These are phyloP conservation scores for Lepidochitona cinerea DNA, from an alignment of 2,888 invertebrate species.

Conservation along the genomic window DNA sequence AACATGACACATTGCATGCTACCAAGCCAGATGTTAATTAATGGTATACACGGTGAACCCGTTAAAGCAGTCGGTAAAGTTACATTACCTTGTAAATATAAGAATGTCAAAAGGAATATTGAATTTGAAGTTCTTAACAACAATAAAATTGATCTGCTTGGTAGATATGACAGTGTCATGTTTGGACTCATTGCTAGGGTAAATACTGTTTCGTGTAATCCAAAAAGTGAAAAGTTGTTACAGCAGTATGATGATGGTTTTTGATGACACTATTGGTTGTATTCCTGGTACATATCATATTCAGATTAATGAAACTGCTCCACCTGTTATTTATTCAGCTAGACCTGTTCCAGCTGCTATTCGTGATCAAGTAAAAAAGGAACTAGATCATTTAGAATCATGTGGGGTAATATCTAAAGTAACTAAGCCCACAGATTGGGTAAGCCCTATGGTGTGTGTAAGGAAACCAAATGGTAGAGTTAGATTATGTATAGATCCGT, in stretches of 20 bases:
- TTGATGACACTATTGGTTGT: constrained; percentile 21
- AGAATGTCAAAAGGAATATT: too few relatives aligned
- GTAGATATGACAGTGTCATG: background rate
- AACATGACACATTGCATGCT: too few relatives aligned
- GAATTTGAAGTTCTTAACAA: background rate
- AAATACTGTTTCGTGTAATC: background rate
- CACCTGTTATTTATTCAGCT: constrained; percentile 24
- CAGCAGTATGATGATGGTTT: constrained; percentile 13
- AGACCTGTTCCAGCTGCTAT: constrained; percentile 20
- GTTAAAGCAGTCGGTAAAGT: too few relatives aligned
- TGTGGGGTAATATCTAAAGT: constrained; percentile 11
- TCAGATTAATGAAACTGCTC: constrained; percentile 12
- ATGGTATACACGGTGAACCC: too few relatives aligned
- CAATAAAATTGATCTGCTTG: background rate
- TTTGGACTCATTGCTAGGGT: background rate
- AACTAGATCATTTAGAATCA: constrained; percentile 10
- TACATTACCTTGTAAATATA: too few relatives aligned
- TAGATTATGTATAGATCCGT: constrained; percentile 6
- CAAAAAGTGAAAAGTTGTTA: background rate
- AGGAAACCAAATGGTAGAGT: constrained; percentile 11
- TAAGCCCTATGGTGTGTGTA: constrained; percentile 13
- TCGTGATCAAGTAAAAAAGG: constrained; percentile 1
- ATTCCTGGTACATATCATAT: constrained; percentile 26
- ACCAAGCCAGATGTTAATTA: too few relatives aligned
- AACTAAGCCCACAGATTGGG: constrained; percentile 10